phyloP scores from a whole-genome alignment of 2,888 invertebrate genomes.

The Drosophila prolongata region DNA sequence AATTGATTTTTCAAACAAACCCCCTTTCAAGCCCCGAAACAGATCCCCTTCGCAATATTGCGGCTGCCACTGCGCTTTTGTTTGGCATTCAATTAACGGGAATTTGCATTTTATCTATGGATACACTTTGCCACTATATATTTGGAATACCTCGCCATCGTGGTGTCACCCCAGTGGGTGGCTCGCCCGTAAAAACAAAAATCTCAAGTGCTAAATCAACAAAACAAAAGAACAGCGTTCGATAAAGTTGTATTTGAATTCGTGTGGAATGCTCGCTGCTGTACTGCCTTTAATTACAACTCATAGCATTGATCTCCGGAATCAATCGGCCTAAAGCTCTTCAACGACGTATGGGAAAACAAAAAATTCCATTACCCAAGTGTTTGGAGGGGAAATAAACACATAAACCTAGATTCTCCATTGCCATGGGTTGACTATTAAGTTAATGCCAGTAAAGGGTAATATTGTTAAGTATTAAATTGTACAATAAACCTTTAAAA shows the following conservation, averaged over 20 bases:
- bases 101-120: constrained; percentile 73
- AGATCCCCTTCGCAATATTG: constrained; percentile 6
- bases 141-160: neutral
- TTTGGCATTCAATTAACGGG: constrained; percentile 75
- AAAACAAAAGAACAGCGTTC: constrained; percentile 12
- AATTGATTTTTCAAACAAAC: constrained; percentile 72
- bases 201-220: constrained; percentile 44
- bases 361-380: constrained; percentile 16
- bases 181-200: constrained; percentile 21
- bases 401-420: constrained; percentile 35
- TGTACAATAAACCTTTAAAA: too few species aligned
- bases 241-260: constrained; percentile 16
- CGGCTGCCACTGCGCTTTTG: constrained; percentile 54
- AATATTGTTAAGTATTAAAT: too few species aligned
- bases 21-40: neutral
- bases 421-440: neutral
- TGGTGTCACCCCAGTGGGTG: constrained; percentile 9
- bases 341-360: constrained; percentile 23
- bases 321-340: constrained; percentile 33
- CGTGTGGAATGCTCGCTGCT: neutral
- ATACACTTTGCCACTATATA: constrained; percentile 38
- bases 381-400: constrained; percentile 19
- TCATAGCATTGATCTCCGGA: constrained; percentile 61
- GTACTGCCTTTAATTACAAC: constrained; percentile 40
- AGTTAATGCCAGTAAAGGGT: neutral